Evolutionary conservation across 2,113 vertebrate genomes (phyloP), one percentile per base, ranked within the genome.

Genomic region (Bolborhynchus lineola): DNA sequence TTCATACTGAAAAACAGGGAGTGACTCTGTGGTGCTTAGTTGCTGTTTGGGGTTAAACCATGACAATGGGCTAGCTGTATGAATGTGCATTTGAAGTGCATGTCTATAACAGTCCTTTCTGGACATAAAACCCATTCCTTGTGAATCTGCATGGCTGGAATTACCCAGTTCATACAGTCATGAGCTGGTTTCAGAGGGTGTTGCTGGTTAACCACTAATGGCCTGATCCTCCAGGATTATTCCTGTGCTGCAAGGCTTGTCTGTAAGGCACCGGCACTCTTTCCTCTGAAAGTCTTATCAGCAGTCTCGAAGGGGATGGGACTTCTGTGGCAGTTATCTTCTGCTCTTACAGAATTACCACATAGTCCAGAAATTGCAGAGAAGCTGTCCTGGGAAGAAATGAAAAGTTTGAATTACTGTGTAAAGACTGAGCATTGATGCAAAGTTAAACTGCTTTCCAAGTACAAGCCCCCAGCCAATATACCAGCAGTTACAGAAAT

Each of bases 31-130:
- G 20, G 26, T 71, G 17, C 24, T 67, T 76, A 24, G 14, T 19
- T 50, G 42, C 59, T 6, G 3, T 4, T 11, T 4, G 0, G 20
- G 24, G 7, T 55, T 65, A 60, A 92, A 31, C 33, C 24, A n/a
- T 0, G 0, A 6, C 21, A 44, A 5, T 17, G 24, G 24, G 14
- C 47, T 24, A 47, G 14, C 41, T 39, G 71, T 77, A 64, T 13
- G 10, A 82, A 52, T 16, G 35, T 79, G 26, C 41, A 35, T 28
- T 28, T 64, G 62, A 68, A 2, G 0, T 65, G 7, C 6, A 0
- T 26, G 18, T 15, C 46, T 65, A 3, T 76, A 52, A 28, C 18
- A 5, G 39, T 74, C 24, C 49, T 57, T 91, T 71, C 79, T 77
- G 80, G 13, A 46, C 46, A 24, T 74, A 42, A 74, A 83, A 74